Percentiles rank a stretch among this genome's conserved stretches.
Evolutionary conservation across 2,113 vertebrate genomes (phyloP).

Genomic region (Acanthisitta chloris): DNA sequence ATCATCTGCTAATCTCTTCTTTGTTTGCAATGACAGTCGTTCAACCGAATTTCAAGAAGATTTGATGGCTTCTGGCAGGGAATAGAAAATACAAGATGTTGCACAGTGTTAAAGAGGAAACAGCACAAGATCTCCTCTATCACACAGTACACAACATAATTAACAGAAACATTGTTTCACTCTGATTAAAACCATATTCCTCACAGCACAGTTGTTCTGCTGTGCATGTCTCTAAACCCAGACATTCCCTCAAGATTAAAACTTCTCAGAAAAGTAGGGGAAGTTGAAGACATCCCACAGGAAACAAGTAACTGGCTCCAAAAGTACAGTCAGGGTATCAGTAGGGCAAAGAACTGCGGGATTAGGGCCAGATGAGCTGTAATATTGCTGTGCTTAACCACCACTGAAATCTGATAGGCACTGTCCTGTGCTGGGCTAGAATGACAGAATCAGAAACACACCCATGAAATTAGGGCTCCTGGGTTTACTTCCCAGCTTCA

Average conservation of each 20-base stretch:
- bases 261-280: neutral
- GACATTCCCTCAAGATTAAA: conserved; percentile 14
- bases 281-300: neutral
- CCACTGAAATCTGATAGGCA: neutral
- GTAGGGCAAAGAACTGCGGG: neutral
- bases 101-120: neutral
- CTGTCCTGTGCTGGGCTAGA: neutral
- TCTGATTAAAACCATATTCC: conserved; percentile 38
- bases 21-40: conserved; percentile 5
- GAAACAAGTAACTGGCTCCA: neutral
- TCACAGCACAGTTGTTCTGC: neutral
- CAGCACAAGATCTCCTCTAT: neutral
- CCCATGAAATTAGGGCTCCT: neutral
- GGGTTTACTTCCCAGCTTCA: neutral
- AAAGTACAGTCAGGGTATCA: neutral
- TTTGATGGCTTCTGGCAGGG: neutral
- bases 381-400: neutral
- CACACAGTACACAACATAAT: neutral
- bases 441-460: neutral
- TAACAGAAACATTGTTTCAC: conserved; percentile 28
- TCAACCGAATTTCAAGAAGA: conserved; percentile 22
- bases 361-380: neutral
- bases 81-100: neutral
- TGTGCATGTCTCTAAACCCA: neutral
- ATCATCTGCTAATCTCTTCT: neutral